phyloP scores from a whole-genome alignment of 2,113 vertebrate genomes.

The Misgurnus anguillicaudatus region DNA sequence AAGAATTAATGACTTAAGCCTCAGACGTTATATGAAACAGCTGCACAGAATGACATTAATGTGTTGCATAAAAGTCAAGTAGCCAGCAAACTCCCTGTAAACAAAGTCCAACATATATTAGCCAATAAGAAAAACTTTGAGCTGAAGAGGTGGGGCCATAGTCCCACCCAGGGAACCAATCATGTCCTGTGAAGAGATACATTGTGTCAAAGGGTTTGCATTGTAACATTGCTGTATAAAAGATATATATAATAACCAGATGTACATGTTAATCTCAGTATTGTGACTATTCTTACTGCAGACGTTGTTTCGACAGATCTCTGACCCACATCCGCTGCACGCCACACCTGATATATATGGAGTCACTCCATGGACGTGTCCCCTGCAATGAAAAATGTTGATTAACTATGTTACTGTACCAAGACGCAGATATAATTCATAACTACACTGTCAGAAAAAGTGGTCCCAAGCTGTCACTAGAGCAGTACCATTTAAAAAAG shows the following conservation, averaged over 20 bases:
- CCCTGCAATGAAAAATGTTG: slow-evolving; percentile 32
- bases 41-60: slow-evolving; percentile 41
- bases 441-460: background rate
- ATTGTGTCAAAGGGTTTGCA: background rate
- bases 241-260: too few species aligned
- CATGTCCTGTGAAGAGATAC: slow-evolving; percentile 59
- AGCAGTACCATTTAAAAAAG: too few species aligned
- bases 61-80: slow-evolving; percentile 45
- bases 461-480: too few species aligned
- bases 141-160: slow-evolving; percentile 43
- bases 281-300: slow-evolving; percentile 66
- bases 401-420: background rate
- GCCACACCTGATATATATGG: slow-evolving; percentile 63
- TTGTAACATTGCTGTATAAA: background rate
- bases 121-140: slow-evolving; percentile 9
- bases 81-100: slow-evolving; percentile 44
- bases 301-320: slow-evolving; percentile 62
- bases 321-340: slow-evolving; percentile 62
- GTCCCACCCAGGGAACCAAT: slow-evolving; percentile 65
- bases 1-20: background rate
- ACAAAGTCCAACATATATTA: slow-evolving; percentile 23
- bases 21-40: background rate
- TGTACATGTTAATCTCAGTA: too few species aligned
- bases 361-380: slow-evolving; percentile 42
- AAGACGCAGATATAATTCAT: background rate